phyloP scores from a whole-genome alignment of 1,140 invertebrate species.

The Drosophila erecta region DNA sequence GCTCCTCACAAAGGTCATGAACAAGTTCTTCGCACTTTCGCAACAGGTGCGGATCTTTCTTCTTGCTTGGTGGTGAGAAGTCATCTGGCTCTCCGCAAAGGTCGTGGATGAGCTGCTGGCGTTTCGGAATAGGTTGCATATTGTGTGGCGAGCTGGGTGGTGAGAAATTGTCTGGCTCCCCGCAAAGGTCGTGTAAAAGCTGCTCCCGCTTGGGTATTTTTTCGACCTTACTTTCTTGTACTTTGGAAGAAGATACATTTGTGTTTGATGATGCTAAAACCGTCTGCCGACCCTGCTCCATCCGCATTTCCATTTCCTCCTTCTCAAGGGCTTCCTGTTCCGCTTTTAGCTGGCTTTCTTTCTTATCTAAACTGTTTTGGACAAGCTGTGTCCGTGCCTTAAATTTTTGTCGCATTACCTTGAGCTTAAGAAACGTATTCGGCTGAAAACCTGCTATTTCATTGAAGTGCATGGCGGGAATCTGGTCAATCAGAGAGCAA shows the following conservation, averaged over 20 bases:
- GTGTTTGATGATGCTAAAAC: neutral
- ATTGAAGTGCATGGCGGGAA: constrained; percentile 72
- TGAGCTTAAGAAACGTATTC: constrained; percentile 74
- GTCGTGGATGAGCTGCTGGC: neutral
- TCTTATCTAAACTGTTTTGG: constrained; percentile 57
- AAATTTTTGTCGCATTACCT: constrained; percentile 77
- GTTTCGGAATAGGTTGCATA: neutral
- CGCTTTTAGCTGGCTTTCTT: constrained; percentile 17
- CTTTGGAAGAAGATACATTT: neutral
- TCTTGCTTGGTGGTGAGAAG: neutral
- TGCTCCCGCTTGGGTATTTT: constrained; percentile 3
- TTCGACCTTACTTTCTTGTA: constrained; percentile 4
- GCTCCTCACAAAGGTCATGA: constrained; percentile 13
- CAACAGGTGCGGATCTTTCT: constrained; percentile 6
- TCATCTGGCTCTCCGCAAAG: constrained; percentile 23
- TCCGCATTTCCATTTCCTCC: constrained; percentile 55
- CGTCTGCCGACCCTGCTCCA: constrained; percentile 16
- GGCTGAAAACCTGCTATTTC: constrained; percentile 70
- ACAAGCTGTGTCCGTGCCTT: constrained; percentile 73
- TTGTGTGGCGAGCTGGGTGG: neutral
- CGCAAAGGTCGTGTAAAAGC: constrained; percentile 14
- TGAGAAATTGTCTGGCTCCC: constrained; percentile 5
- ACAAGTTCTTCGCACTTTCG: constrained; percentile 10
- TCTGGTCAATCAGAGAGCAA: constrained; percentile 76
- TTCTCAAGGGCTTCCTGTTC: constrained; percentile 40